Conservation (phyloP, 2,113 vertebrate species). For the Notiomystis cincta region DNA sequence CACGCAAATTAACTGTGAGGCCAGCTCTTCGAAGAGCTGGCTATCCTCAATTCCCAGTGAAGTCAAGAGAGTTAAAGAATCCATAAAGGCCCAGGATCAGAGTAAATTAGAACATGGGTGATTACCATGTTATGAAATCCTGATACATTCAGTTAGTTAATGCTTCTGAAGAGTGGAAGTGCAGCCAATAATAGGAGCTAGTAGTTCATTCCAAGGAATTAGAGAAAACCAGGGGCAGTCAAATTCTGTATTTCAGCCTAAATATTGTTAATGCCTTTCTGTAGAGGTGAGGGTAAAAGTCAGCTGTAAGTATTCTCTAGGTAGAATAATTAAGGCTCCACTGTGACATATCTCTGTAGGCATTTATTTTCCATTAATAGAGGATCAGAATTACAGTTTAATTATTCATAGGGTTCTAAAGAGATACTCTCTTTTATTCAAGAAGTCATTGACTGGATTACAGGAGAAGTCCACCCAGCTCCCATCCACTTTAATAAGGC, state of each 20-base stretch:
- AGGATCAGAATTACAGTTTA: conserved; percentile 4
- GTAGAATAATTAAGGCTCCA: not conserved
- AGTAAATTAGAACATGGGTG: not conserved
- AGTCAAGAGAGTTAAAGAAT: not conserved
- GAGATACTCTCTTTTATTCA: not conserved
- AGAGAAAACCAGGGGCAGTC: not conserved
- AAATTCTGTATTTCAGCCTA: not conserved
- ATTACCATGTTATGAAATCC: not conserved
- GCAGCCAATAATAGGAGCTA: not conserved
- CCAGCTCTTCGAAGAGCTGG: not conserved
- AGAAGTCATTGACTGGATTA: not conserved
- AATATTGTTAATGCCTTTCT: not conserved
- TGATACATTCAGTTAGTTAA: not conserved
- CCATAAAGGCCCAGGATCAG: not conserved
- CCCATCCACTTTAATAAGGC: not conserved
- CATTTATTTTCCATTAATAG: conserved; percentile 25
- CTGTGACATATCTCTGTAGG: not conserved
- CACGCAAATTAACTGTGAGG: not conserved
- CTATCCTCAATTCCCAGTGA: not conserved
- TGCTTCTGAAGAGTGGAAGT: not conserved
- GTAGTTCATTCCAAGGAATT: not conserved
- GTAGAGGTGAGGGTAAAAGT: not conserved
- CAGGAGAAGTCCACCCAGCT: not conserved
- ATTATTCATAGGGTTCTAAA: conserved; percentile 25
- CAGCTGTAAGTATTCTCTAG: not conserved